These are phyloP conservation scores for Aricia artaxerxes DNA, from an alignment of 2,888 invertebrate genomes.

Conservation along the genomic window DNA sequence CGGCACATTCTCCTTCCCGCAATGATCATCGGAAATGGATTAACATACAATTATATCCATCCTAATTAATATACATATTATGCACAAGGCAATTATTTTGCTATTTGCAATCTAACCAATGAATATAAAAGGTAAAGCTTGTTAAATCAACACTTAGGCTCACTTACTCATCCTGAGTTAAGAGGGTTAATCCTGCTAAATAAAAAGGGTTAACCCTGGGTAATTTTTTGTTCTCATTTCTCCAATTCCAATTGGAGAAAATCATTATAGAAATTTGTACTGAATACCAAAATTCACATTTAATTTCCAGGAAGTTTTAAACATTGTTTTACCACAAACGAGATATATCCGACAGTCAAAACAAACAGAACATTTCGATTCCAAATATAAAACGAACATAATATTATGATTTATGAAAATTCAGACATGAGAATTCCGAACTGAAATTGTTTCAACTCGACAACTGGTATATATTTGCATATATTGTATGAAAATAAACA, in stretches of 20 bases:
- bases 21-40: constrained; percentile 28
- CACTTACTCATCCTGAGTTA: too few relatives aligned
- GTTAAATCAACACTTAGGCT: too few relatives aligned
- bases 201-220: too few relatives aligned
- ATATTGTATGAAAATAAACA: background rate
- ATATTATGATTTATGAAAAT: background rate
- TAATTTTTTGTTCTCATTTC: too few relatives aligned
- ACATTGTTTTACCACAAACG: background rate
- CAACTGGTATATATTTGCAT: background rate
- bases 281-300: background rate
- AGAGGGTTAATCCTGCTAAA: too few relatives aligned
- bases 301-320: background rate
- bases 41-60: constrained; percentile 1
- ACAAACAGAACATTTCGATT: background rate
- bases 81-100: background rate
- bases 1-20: constrained; percentile 56
- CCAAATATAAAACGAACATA: background rate
- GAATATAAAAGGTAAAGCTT: background rate
- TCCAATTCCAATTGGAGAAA: too few relatives aligned
- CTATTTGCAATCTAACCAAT: background rate
- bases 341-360: background rate
- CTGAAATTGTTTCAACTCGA: background rate
- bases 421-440: background rate
- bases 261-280: too few relatives aligned
- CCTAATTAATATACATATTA: background rate